Base-by-base conservation (phyloP, 1,140 invertebrate genomes). In the Planococcus citri region DNA sequence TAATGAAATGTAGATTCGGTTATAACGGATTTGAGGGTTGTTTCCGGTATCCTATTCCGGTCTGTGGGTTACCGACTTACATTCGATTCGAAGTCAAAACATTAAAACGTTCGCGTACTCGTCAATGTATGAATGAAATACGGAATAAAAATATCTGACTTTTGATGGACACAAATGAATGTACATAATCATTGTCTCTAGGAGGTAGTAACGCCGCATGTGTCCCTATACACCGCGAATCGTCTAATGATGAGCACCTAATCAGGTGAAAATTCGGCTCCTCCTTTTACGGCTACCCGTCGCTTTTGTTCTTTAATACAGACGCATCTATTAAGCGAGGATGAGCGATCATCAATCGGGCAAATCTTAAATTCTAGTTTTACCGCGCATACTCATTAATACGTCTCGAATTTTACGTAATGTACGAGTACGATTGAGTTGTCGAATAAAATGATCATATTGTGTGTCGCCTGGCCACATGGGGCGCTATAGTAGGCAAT, bases 241-340 rank as follows among this genome's bases (percentile, higher is more conserved):
- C 60, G 60, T 64, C 25, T 64, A 64, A 64, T 64, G 60, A 64
- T 64, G 60, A 64, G 60, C 60, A 64, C 60, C 60, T 64, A 64
- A 64, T 64, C 60, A 64, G 60, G 60, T 64, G 60, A 64, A 64
- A 64, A 64, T 27, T 64, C 25, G 60, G 60, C 60, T 64, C 60
- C 60, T 64, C 60, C 60, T 64, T 64, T 64, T 64, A 27, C 60
- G 60, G 25, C 60, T 27, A 10, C 60, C 60, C 25, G 25, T 64
- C 60, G 60, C 41, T 25, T 27, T 51, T 20, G 25, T 27, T 64
- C 60, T 64, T 27, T 64, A 25, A 24, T 25, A 25, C 4, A 58
- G 60, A 64, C 3, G 21, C 60, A 64, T 64, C 25, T 17, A 64
- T 64, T 64, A 64, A 64, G 60, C 25, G 21, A 64, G 60, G 60